Evolutionary conservation across 2,888 invertebrate genomes (phyloP), one percentile per base, ranked within the genome.

Genomic region (Xestia ashworthii): DNA sequence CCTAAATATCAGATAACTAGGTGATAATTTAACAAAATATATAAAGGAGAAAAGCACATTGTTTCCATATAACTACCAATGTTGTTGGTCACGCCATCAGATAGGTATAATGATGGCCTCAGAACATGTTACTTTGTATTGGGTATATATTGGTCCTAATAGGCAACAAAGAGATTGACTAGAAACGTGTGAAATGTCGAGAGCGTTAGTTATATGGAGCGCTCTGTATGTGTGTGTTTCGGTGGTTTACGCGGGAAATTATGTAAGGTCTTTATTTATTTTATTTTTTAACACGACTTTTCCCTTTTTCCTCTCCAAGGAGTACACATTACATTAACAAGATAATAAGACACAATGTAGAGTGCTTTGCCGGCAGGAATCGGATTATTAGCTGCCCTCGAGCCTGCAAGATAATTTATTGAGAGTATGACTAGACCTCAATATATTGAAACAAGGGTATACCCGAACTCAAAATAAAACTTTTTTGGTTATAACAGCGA

Each of bases 61-160:
- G 19, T 62, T 46, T 62, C 44, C 25, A 14, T 73, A 25, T 16
- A 53, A 46, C 1, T 3, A 70, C 25, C 25, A 71, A 38, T 71
- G 16, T 71, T 38, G 16, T 50, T 9, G 32, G 65, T 53, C 78
- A 81, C 81, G 81, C 75, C 38, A 79, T 79, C 74, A 73, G 81
- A 58, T 74, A 73, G 6, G 25, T 12, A 46, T 66, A 44, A 74
- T 60, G 38, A 81, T 74, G 14, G 58, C 14, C 5, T 38, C 11
- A 50, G 58, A 50, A 58, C 81, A 73, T 66, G n/a, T 38, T 5
- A 72, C 50, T 50, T 75, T 72, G 41, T 19, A 46, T 38, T 14
- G 25, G 22, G 22, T 80, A 72, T 71, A 80, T 71, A 74, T 77
- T 80, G 22, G 16, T 53, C 9, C 46, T 48, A 74, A 8, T 74